Evolutionary conservation across 1,140 invertebrate species (phyloP).

Genomic region (Philaenus spumarius): DNA sequence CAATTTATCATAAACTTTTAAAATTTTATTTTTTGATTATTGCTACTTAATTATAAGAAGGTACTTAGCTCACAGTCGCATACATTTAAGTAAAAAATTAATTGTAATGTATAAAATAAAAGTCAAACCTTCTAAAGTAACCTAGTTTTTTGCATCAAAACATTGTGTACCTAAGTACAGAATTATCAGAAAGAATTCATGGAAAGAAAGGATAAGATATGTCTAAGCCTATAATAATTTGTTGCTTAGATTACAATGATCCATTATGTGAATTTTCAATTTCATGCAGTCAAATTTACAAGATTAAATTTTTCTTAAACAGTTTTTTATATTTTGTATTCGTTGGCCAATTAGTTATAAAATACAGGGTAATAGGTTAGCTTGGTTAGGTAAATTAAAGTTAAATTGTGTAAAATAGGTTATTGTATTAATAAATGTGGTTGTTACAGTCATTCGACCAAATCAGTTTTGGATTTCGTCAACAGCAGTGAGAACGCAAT

Average conservation of each 20-base stretch:
- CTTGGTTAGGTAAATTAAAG: constrained; percentile 91
- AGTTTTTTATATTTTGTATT: constrained; percentile 98
- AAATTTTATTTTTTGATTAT: too few relatives aligned
- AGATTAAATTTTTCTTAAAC: constrained; percentile 98
- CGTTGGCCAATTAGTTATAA: constrained; percentile 98
- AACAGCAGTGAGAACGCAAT: constrained; percentile 97
- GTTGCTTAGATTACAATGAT: constrained; percentile 68
- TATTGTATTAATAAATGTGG: constrained; percentile 23
- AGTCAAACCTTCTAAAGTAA: too few relatives aligned
- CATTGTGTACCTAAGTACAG: too few relatives aligned
- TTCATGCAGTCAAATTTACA: constrained; percentile 96
- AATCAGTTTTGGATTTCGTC: constrained; percentile 95
- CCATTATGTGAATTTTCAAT: constrained; percentile 95
- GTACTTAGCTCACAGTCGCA: too few relatives aligned
- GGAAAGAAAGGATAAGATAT: too few relatives aligned
- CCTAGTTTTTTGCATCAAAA: too few relatives aligned
- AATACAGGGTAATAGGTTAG: constrained; percentile 98
- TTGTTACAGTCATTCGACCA: constrained; percentile 80
- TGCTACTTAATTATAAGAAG: too few relatives aligned
- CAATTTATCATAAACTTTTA: too few relatives aligned
- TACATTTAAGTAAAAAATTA: too few relatives aligned
- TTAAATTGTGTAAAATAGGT: constrained; percentile 96
- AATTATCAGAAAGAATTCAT: too few relatives aligned
- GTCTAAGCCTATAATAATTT: too few relatives aligned
- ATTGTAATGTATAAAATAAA: too few relatives aligned